These are phyloP conservation scores for Dendrolimus pini DNA, from an alignment of 2,888 invertebrate genomes.

Conservation along the genomic window DNA sequence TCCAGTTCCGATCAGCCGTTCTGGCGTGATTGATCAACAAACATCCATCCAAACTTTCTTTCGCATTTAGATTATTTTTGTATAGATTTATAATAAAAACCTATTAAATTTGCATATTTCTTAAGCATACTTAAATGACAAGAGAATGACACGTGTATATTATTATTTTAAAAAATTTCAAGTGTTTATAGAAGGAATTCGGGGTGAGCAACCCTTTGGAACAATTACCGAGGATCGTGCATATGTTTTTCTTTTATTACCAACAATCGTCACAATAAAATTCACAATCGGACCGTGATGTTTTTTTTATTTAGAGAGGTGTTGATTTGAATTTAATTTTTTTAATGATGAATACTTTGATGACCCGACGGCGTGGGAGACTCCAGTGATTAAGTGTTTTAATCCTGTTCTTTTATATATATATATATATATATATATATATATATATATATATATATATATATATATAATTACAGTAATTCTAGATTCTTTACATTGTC, in stretches of 20 bases:
- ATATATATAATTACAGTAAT: no score
- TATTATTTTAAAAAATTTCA: constrained; percentile 43
- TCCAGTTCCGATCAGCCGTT: no score
- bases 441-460: no score
- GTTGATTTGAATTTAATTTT: constrained; percentile 24
- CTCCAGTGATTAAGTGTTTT: constrained; percentile 16
- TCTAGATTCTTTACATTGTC: no score
- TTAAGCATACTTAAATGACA: constrained; percentile 13
- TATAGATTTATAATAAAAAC: no score
- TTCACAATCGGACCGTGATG: constrained; percentile 35
- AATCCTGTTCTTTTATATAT: no score
- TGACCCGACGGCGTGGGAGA: constrained; percentile 17
- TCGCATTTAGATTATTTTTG: no score
- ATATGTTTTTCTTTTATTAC: constrained; percentile 55
- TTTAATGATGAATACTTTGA: constrained; percentile 12
- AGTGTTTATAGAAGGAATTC: constrained; percentile 33
- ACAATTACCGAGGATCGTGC: constrained; percentile 26
- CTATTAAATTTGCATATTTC: not conserved
- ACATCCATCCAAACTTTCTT: no score
- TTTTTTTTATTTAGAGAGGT: constrained; percentile 35
- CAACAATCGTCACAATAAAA: constrained; percentile 37
- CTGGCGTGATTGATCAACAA: no score
- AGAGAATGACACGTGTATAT: constrained; percentile 48
- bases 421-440: no score
- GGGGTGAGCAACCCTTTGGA: constrained; percentile 29